Percentiles rank a stretch among this genome's conserved stretches.
phyloP scores from a whole-genome alignment of 92 coral and sea anemone genomes.

The Chrysogorgia sp. region DNA sequence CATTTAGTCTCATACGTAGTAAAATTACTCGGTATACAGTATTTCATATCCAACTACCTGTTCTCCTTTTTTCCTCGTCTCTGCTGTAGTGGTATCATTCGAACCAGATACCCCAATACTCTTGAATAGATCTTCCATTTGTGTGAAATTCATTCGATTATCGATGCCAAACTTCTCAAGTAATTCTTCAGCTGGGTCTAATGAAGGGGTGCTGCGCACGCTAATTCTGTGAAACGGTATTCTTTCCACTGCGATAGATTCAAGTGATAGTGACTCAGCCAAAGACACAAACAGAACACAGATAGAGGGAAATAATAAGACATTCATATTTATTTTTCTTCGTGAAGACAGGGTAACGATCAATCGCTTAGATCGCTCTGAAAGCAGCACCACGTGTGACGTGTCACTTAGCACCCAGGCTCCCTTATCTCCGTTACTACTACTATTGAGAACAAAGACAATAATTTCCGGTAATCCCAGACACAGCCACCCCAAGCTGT shows the following conservation, averaged over 20 bases:
- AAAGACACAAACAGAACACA: neutral
- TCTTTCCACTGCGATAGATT: no score
- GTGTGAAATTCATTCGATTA: conserved; percentile 12
- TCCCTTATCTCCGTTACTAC: no score
- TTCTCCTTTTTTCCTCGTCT: neutral
- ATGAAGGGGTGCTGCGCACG: conserved; percentile 25
- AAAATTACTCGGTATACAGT: neutral
- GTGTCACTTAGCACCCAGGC: no score
- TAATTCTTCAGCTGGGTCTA: conserved; percentile 32
- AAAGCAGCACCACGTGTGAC: no score
- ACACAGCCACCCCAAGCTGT: no score
- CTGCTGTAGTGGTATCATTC: neutral
- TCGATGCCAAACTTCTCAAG: conserved; percentile 24
- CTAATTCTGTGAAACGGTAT: conserved; percentile 2
- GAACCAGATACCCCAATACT: conserved; percentile 13
- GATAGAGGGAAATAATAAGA: no score
- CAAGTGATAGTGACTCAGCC: neutral
- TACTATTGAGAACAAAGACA: no score
- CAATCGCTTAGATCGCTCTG: no score
- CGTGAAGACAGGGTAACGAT: no score
- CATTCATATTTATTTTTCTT: no score
- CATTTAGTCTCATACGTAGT: no score
- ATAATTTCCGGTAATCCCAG: no score
- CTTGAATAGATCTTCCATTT: conserved; percentile 4
- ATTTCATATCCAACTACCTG: neutral